Base-by-base conservation (phyloP, 1,140 invertebrate species). In the Polypedilum vanderplanki region DNA sequence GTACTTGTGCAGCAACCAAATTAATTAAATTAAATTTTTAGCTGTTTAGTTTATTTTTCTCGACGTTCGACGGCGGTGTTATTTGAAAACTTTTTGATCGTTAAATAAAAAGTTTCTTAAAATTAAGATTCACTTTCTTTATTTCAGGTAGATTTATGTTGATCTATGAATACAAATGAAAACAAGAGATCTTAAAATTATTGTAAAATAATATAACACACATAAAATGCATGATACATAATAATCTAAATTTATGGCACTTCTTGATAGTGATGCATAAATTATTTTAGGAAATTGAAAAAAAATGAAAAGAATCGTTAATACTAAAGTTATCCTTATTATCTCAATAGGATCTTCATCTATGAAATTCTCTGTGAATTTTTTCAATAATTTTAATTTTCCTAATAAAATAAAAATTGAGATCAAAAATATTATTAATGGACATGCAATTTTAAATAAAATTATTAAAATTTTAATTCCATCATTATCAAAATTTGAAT, bases 151-250 rank as follows among this genome's bases (percentile, higher is more conserved):
- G 5, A 33, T 33, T 33, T 33, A n/a, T n/a, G n/a, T n/a, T 33
- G 24, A 33, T 33, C 5, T 33, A 33, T 33, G 24, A 33, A 33
- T 33, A 33, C 24, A 33, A 33, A 33, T 33, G 5, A 3, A 33
- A 33, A 33, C 24, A 33, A 33, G 24, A 33, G 74, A 79, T 81
- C 46, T 57, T 57, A 57, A n/a, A 12, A 57, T 4, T 57, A 57
- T 57, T 4, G 46, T 3, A 57, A 57, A n/a, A n/a, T 57, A 57
- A 57, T 57, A 57, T n/a, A 57, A n/a, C n/a, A 57, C 4, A 57
- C 46, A 57, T n/a, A 57, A 57, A n/a, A 57, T n/a, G n/a, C 12
- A 57, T n/a, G 12, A n/a, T n/a, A 1, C 0, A n/a, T n/a, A n/a
- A 15, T 12, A 57, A 57, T n/a, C 12, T 15, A n/a, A 12, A 57